Percentiles rank a stretch among this genome's conserved stretches.
These are phyloP conservation scores for Naja naja DNA, from an alignment of 2,113 vertebrate species.

Conservation along the genomic window DNA sequence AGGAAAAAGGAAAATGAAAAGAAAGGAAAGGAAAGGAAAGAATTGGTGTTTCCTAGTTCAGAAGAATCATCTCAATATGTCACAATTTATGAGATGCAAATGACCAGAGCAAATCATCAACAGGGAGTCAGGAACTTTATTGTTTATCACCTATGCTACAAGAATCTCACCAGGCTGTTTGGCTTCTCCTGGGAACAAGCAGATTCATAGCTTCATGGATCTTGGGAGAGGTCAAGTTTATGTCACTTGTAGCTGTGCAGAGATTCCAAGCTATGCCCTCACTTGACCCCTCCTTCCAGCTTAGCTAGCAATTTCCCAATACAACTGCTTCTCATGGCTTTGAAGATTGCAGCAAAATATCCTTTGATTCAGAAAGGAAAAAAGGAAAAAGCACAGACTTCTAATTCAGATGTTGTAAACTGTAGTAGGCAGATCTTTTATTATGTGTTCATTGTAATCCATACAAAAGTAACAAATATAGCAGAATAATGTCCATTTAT, in stretches of 20 bases:
- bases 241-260: too few species aligned
- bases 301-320: too few species aligned
- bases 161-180: too few species aligned
- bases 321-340: background rate
- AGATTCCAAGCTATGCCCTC: too few species aligned
- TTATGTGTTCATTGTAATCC: background rate
- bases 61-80: background rate
- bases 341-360: background rate
- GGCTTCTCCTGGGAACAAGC: too few species aligned
- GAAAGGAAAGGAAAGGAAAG: too few species aligned
- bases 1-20: background rate
- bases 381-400: background rate
- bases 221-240: too few species aligned
- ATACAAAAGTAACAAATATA: background rate
- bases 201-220: too few species aligned
- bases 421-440: background rate
- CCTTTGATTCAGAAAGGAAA: background rate
- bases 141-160: too few species aligned
- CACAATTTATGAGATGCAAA: background rate
- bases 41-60: background rate
- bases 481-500: background rate
- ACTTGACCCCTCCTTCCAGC: too few species aligned
- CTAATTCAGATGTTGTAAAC: background rate
- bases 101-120: too few species aligned
- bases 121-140: too few species aligned